Base-by-base conservation (phyloP, 2,113 vertebrate species). In the Dunckerocampus dactyliophorus region DNA sequence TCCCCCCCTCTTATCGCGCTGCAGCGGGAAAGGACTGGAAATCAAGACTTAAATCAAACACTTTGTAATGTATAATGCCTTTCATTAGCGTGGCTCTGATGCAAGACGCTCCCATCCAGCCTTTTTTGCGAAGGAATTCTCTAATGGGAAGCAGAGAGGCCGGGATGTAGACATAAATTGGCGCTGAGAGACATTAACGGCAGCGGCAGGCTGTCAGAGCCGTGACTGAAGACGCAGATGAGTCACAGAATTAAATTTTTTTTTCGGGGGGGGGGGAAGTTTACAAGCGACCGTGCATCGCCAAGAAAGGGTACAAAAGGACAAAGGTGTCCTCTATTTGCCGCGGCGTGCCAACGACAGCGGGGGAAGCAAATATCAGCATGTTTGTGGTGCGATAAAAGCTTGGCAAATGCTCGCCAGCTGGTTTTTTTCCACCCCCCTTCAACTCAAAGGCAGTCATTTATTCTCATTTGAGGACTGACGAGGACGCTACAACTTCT, bases 21-120 rank as follows among this genome's bases (percentile, higher is more conserved):
- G 31, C 52, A 15, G 34, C 39, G 43, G 57, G 52, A 82, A 65
- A 74, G 58, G 73, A 77, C 76, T 58, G 82, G 77, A 88, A 84
- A 87, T 88, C 85, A 85, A 73, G 54, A 76, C 82, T 85, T 84
- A 86, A 85, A 88, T 88, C 88, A 87, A 87, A 83, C 88, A 84
- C 86, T 85, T 82, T 86, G 86, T 85, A 88, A 88, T 84, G 82
- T 83, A 85, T 85, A 86, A 87, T 81, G 83, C 83, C 83, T 87
- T 87, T 89, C 88, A 88, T 89, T 87, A 87, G 78, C 21, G 69
- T 19, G 66, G 68, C 85, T 83, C 69, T 82, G 81, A 88, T 82
- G 76, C 85, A 63, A 68, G 72, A 72, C 69, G 78, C 67, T 42
- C 12, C 77, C 39, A 42, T 42, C 10, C 39, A 42, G 4, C 39